These are phyloP conservation scores for Tragelaphus imberbis DNA, from an alignment of 2,113 vertebrate species.

Conservation along the genomic window DNA sequence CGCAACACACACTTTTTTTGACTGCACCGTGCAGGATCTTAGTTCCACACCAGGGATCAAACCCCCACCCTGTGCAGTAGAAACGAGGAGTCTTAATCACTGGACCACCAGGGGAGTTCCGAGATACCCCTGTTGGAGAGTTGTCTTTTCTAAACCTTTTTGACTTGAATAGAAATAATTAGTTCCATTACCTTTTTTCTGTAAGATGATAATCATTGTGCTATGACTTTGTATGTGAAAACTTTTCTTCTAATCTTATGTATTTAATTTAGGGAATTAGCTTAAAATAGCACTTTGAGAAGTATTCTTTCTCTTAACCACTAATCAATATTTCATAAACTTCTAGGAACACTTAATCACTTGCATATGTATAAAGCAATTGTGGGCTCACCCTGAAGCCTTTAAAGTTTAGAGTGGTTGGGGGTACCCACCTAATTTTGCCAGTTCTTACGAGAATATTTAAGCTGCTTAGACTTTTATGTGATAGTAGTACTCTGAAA, in stretches of 20 bases:
- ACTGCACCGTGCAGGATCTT: neutral
- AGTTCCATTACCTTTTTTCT: neutral
- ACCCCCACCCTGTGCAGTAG: neutral
- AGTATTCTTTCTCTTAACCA: neutral
- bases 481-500: neutral
- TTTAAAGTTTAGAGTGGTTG: neutral
- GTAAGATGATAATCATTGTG: neutral
- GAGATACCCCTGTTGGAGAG: neutral
- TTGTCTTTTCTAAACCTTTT: neutral
- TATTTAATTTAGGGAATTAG: neutral
- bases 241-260: neutral
- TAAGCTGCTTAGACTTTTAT: slow-evolving; percentile 65
- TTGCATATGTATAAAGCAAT: neutral
- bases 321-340: neutral
- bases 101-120: neutral
- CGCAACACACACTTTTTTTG: neutral
- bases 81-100: neutral
- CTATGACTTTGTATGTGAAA: neutral
- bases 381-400: slow-evolving; percentile 67
- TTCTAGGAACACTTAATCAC: slow-evolving; percentile 18
- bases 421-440: slow-evolving; percentile 61
- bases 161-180: neutral
- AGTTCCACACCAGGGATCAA: neutral
- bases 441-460: slow-evolving; percentile 71
- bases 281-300: neutral